Evolutionary conservation across 2,797 vertebrate genomes (phyloP).

Genomic region (Diceros bicornis): DNA sequence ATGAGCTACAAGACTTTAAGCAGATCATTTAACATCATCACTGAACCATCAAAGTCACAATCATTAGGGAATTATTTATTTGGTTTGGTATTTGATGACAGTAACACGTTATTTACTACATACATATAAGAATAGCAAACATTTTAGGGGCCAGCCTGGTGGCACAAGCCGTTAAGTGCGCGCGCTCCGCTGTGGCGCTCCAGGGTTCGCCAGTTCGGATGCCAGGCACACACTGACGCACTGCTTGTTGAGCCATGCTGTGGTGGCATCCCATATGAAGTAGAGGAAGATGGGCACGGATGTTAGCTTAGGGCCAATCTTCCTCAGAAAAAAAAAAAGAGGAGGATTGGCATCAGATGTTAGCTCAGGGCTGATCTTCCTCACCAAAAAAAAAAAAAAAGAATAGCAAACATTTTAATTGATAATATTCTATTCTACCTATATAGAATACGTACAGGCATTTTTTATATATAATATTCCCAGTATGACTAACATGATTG

Average conservation of each 20-base stretch:
- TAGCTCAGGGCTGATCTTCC: too few species aligned
- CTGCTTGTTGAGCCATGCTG: too few species aligned
- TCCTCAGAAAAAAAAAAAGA: too few species aligned
- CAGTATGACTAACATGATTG: constrained; percentile 32
- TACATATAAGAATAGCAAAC: constrained; percentile 38
- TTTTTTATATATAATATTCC: constrained; percentile 13
- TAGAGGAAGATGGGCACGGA: too few species aligned
- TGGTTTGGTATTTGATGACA: constrained; percentile 8
- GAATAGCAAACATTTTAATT: constrained; percentile 40
- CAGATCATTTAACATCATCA: constrained; percentile 18
- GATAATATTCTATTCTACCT: not conserved
- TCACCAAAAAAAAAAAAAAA: not conserved
- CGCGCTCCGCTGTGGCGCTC: too few species aligned
- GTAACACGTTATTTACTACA: not conserved
- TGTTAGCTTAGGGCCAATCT: too few species aligned
- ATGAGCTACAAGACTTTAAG: constrained; percentile 4
- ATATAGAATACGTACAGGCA: not conserved
- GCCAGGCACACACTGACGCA: too few species aligned
- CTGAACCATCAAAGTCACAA: constrained; percentile 37
- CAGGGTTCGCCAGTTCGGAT: too few species aligned
- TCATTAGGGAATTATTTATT: constrained; percentile 50
- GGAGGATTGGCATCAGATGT: too few species aligned
- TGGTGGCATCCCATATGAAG: too few species aligned
- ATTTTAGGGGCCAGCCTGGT: too few species aligned
- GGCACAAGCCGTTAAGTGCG: too few species aligned